Evolutionary conservation across 2,797 vertebrate species (phyloP).

Genomic region (Toxotes lorentzi): DNA sequence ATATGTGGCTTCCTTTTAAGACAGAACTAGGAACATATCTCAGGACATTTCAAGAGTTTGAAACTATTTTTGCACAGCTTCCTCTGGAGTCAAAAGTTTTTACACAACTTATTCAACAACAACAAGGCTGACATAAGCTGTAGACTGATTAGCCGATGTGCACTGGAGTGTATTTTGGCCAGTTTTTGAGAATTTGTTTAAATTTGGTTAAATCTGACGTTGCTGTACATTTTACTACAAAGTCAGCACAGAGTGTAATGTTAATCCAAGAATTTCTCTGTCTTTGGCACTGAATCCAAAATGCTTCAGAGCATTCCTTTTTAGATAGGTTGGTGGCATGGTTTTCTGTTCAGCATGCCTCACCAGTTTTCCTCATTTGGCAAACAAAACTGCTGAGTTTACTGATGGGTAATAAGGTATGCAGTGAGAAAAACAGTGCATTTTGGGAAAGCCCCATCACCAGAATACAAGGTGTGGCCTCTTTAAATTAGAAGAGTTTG

Average conservation of each 20-base stretch:
- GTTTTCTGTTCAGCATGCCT: background rate
- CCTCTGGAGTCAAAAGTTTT: too few species aligned
- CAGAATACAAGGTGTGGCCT: background rate
- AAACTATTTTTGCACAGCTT: too few species aligned
- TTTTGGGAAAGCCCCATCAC: background rate
- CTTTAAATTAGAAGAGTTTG: background rate
- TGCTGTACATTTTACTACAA: too few species aligned
- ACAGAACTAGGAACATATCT: conserved; percentile 28
- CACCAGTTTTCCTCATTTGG: background rate
- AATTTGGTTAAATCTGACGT: too few species aligned
- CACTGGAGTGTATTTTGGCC: too few species aligned
- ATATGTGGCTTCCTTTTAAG: conserved; percentile 28
- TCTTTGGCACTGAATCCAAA: background rate
- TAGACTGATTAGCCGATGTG: too few species aligned
- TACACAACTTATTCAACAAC: too few species aligned
- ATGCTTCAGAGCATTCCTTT: background rate
- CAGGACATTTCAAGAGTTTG: too few species aligned
- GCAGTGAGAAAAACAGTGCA: background rate
- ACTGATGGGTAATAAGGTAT: background rate
- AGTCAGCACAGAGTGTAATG: background rate
- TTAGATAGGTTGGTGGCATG: background rate
- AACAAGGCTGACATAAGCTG: too few species aligned
- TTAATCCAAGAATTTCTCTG: background rate
- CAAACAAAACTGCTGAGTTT: conserved; percentile 9
- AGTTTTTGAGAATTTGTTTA: too few species aligned